Evolutionary conservation across 2,797 vertebrate species (phyloP).

Genomic region (Limnodromus scolopaceus): DNA sequence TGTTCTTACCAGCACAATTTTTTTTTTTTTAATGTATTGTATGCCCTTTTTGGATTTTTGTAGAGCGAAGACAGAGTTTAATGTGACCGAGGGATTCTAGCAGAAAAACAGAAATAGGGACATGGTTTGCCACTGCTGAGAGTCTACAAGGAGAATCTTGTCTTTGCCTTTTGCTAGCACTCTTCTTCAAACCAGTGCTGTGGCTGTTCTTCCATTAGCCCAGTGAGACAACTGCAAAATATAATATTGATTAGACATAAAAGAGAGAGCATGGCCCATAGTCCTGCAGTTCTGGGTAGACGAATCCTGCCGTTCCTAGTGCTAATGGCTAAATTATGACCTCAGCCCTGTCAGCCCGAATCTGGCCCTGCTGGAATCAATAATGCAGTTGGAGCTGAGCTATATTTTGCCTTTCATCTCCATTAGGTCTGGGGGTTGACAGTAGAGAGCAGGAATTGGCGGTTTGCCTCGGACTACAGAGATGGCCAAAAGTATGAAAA

Average conservation of each 20-base stretch:
- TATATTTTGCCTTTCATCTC: conserved; percentile 71
- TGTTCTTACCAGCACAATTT: background rate
- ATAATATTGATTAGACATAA: conserved; percentile 47
- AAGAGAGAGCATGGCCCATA: background rate
- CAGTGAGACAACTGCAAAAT: conserved; percentile 5
- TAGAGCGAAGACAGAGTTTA: background rate
- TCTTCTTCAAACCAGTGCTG: background rate
- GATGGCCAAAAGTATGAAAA: conserved; percentile 61
- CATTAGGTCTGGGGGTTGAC: conserved; percentile 58
- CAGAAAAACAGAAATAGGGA: background rate
- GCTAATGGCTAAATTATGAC: conserved; percentile 63
- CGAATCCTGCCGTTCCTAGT: background rate
- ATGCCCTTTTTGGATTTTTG: background rate
- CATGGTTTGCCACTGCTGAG: background rate
- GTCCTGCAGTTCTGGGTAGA: conserved; percentile 35
- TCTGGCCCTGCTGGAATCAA: conserved; percentile 63
- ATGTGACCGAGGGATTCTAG: background rate
- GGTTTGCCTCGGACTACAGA: conserved; percentile 34
- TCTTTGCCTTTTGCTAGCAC: background rate
- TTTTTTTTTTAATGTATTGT: background rate
- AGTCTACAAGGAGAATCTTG: background rate
- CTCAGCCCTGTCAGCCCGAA: conserved; percentile 28
- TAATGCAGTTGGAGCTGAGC: conserved; percentile 55
- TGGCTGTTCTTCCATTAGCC: background rate
- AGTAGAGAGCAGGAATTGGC: conserved; percentile 40